phyloP scores from a whole-genome alignment of 2,888 invertebrate genomes.

The Carpatolechia fugitivella region DNA sequence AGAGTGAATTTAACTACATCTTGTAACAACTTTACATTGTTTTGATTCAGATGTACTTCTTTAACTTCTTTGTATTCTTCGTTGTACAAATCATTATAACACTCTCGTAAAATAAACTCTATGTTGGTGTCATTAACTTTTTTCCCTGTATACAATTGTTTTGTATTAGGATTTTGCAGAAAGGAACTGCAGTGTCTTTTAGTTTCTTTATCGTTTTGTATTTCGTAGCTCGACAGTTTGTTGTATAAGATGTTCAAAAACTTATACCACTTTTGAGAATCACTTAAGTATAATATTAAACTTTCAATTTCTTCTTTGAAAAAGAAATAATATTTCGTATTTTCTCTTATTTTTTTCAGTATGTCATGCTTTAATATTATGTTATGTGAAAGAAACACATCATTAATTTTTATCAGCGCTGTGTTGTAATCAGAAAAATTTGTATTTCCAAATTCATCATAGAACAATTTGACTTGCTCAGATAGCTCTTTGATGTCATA shows the following conservation, averaged over 20 bases:
- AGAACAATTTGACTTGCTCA: no score
- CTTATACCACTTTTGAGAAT: neutral
- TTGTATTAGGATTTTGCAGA: neutral
- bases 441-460: no score
- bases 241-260: neutral
- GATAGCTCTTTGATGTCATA: no score
- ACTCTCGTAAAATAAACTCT: neutral
- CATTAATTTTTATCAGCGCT: no score
- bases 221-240: neutral
- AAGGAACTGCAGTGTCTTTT: neutral
- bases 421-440: no score
- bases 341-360: neutral
- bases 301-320: neutral
- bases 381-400: neutral
- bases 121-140: neutral
- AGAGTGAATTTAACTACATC: neutral
- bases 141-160: neutral
- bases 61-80: neutral
- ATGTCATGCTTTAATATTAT: neutral
- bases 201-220: neutral
- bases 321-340: neutral
- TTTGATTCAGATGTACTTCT: neutral
- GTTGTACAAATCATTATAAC: neutral
- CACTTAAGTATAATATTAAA: neutral
- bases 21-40: neutral